Evolutionary conservation across 1,140 invertebrate genomes (phyloP), one percentile per base, ranked within the genome.

Genomic region (Dinothrombium tinctorium): DNA sequence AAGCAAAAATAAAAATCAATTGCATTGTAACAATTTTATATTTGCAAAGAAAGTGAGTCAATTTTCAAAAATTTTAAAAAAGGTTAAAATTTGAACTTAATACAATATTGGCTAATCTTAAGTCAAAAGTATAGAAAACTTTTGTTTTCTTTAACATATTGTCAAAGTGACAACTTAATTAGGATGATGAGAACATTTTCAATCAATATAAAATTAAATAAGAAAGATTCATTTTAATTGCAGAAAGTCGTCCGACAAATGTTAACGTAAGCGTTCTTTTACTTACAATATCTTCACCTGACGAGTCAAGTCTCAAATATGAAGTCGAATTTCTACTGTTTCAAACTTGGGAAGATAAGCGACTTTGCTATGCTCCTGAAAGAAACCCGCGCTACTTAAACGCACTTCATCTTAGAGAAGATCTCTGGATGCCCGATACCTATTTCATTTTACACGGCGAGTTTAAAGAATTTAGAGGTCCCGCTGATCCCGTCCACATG

Each of bases 221-320:
- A 45, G 47, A 12, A 29, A 23, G 29, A 46, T 37, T 24, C 20
- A 22, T 49, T 62, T 49, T 72, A 74, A 53, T 67, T 82, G 80
- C 75, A 59, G 76, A 78, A 51, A n/a, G n/a, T n/a, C n/a, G n/a
- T 19, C 15, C 17, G 23, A 69, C 86, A 56, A 75, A 72, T 48
- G 80, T 89, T 42, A 86, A 87, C 61, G 77, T 89, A 55, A 86
- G 80, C 61, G 80, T 89, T 46, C 65, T 86, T 57, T 68, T 89
- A 50, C 68, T 89, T 56, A 84, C 79, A 63, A 68, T 89, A 59
- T 80, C 81, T 52, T 89, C 82, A 45, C 82, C 82, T 37, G 82
- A 89, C 62, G 82, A 89, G 65, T 86, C 80, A 53, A 86, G 81
- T 68, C 67, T 87, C 72, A 86, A 86, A 77, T 87, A 87, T 63